Evolutionary conservation across 2,888 invertebrate genomes (phyloP), one percentile per base, ranked within the genome.

Genomic region (Crocallis elinguaria): DNA sequence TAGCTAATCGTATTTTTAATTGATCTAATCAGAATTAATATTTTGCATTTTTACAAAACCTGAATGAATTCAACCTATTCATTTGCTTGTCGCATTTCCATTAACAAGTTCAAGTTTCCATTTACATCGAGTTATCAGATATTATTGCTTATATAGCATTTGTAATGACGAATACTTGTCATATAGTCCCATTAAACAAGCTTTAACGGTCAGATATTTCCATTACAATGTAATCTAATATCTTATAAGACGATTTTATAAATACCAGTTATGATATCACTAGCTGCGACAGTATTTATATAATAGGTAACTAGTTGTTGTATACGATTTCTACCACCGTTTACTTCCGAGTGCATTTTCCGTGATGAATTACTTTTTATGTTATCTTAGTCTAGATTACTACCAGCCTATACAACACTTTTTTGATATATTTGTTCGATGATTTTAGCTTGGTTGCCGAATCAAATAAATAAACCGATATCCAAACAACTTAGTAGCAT

Each of bases 81-180:
- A 19, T 19, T 12, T 16, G 12, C 41, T 42, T 49, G 53, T 48
- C 48, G 52, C 66, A 51, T 64, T 72, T 57, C 36, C 55, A 61
- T 49, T 45, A 56, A 53, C 43, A 57, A 57, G 64, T 64, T 62
- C 38, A 57, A 55, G 65, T 64, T 61, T 71, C 68, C 68, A 66
- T 73, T 72, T 73, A 66, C 63, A 71, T 64, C 56, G 52, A 52
- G 49, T 49, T 54, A 64, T 62, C 57, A 41, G 44, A 53, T 50
- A 23, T 4, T 44, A 49, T 51, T 38, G 44, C 42, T 41, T 55
- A 32, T 59, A 49, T 39, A 51, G 41, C 25, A 36, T 1, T 36
- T 49, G 29, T 48, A 36, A 48, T 19, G 30, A 49, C 27, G 33
- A 51, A 56, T 56, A 35, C 44, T 38, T 48, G 49, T 52, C 38